Evolutionary conservation across 2,113 vertebrate species (phyloP), one percentile per base, ranked within the genome.

Genomic region (Cheilinus undulatus): DNA sequence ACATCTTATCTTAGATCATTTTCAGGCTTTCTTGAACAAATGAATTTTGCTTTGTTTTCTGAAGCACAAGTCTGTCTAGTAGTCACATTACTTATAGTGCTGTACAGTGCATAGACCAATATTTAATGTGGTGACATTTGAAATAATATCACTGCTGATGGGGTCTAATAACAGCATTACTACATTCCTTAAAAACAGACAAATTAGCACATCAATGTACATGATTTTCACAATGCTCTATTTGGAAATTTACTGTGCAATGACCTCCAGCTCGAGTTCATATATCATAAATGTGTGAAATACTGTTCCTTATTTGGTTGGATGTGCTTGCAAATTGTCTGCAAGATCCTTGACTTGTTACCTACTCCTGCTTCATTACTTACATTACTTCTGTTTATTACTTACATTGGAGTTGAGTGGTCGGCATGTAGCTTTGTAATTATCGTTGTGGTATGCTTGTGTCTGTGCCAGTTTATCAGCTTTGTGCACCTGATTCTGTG

Each of bases 401-500:
- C 2, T 3, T 19, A 1, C 4, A 20, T 38, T 23, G 38, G 3
- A 15, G 9, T 8, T 0, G 1, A 26, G 28, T 59, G 0, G 1
- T 40, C 24, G 8, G n/a, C 66, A 17, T 22, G n/a, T 52, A 51
- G 22, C 34, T 54, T 8, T 58, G 22, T 17, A 1, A 2, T 54
- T 81, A 86, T 81, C 72, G 54, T 38, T 28, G 23, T 3, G 5
- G 9, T 36, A 22, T 48, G 36, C 42, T 54, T 60, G 32, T 15
- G 30, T 71, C 40, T 74, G 13, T 63, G 11, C 32, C 42, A 20
- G 28, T 77, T 80, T 81, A 84, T 91, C 85, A 73, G 73, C 42
- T 42, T 24, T 24, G 8, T 64, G 62, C 82, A 86, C 64, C 56
- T 56, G 57, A 56, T 73, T 65, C 22, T 54, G 51, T 61, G 5